These are phyloP conservation scores for Otis tarda DNA, from an alignment of 2,113 vertebrate genomes.

Conservation along the genomic window DNA sequence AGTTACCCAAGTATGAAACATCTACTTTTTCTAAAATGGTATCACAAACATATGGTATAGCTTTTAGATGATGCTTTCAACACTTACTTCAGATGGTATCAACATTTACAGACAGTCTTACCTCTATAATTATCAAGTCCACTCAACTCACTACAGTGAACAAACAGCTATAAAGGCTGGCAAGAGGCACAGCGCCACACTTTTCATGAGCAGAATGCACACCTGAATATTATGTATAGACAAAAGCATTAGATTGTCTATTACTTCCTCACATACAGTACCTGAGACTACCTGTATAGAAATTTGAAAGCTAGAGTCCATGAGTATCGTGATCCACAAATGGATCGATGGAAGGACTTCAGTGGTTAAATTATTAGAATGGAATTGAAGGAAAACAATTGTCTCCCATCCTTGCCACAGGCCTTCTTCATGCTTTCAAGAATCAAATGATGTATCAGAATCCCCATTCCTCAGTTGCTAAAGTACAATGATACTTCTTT, in stretches of 20 bases:
- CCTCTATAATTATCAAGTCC: slow-evolving; percentile 42
- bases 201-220: not conserved
- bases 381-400: not conserved
- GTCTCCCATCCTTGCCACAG: not conserved
- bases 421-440: not conserved
- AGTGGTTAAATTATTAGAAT: not conserved
- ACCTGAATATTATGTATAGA: not conserved
- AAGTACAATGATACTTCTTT: not conserved
- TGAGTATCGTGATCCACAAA: accelerated
- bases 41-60: slow-evolving; percentile 1
- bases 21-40: slow-evolving; percentile 7
- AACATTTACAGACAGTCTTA: not conserved
- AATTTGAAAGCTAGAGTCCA: not conserved
- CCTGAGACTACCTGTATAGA: not conserved
- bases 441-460: not conserved
- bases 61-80: slow-evolving; percentile 35
- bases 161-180: not conserved
- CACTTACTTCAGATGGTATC: slow-evolving; percentile 24
- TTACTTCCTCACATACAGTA: not conserved
- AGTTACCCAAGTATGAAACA: not conserved
- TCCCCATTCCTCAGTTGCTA: not conserved
- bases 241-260: not conserved
- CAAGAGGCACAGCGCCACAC: not conserved
- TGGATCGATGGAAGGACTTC: not conserved
- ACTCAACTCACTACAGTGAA: not conserved